Evolutionary conservation across 35 echinoderm and acorn worm genomes (phyloP).

Genomic region (Acanthaster planci): DNA sequence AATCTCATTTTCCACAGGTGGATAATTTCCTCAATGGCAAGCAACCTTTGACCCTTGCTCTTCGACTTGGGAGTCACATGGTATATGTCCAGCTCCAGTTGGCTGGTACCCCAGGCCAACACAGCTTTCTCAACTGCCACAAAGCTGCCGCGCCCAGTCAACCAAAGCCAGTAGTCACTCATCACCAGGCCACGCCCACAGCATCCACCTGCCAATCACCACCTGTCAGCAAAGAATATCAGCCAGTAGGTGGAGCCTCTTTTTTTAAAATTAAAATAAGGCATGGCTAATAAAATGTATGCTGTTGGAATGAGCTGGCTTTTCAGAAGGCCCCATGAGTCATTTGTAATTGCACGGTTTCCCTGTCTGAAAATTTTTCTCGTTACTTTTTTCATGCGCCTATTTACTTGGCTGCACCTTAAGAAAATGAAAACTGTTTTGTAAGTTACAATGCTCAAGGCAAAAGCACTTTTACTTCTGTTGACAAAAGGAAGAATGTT

Average conservation of each 20-base stretch:
- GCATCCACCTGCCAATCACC: conserved; percentile 2
- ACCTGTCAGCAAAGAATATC: background rate
- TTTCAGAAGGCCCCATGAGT: no score
- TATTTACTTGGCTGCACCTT: no score
- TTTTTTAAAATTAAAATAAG: no score
- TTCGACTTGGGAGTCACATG: conserved; percentile 62
- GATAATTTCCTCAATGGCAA: conserved; percentile 58
- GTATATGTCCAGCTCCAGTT: conserved; percentile 65
- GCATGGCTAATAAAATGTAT: no score
- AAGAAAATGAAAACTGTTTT: no score
- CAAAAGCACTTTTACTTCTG: no score
- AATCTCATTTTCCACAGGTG: conserved; percentile 12
- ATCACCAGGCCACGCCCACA: conserved; percentile 12
- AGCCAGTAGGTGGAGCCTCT: background rate
- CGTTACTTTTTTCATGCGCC: no score
- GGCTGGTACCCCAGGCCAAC: conserved; percentile 30
- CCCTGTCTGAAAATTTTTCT: no score
- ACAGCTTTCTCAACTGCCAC: conserved; percentile 30
- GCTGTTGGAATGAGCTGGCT: no score
- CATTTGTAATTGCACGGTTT: no score
- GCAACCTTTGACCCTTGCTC: conserved; percentile 58
- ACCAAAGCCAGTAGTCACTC: conserved; percentile 19
- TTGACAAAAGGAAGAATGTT: no score
- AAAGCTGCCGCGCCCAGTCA: background rate
- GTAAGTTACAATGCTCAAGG: no score